phyloP scores from a whole-genome alignment of 2,797 vertebrate species.

The Ctenopoma kingsleyae region DNA sequence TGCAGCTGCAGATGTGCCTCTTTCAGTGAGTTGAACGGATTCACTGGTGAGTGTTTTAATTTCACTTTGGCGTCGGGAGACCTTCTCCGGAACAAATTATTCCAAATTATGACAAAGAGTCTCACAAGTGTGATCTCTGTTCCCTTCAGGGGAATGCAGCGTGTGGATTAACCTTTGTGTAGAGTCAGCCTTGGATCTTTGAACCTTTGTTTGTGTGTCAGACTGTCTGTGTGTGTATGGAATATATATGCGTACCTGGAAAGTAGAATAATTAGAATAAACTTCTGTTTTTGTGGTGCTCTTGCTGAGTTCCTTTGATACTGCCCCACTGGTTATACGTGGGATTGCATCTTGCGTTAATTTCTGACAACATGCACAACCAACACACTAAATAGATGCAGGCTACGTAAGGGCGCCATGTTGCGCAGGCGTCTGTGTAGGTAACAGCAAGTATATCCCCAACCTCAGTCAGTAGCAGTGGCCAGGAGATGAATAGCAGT shows the following conservation, averaged over 20 bases:
- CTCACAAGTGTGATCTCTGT: constrained; percentile 22
- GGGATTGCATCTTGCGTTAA: no score
- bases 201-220: neutral
- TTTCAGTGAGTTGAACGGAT: constrained; percentile 17
- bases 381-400: no score
- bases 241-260: neutral
- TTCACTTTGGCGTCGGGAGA: constrained; percentile 32
- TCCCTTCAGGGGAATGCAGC: neutral
- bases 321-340: no score
- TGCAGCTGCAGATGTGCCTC: constrained; percentile 41
- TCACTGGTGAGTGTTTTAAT: constrained; percentile 53
- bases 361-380: no score
- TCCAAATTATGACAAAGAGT: constrained; percentile 48
- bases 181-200: neutral
- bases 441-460: no score
- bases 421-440: no score
- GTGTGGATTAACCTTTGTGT: constrained; percentile 29
- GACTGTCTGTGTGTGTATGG: neutral
- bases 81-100: constrained; percentile 45
- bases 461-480: no score
- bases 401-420: no score
- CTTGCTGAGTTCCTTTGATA: no score
- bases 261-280: no score
- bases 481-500: no score
- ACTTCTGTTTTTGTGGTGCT: no score